phyloP scores from a whole-genome alignment of 2,888 invertebrate species.

The Bibio marci region DNA sequence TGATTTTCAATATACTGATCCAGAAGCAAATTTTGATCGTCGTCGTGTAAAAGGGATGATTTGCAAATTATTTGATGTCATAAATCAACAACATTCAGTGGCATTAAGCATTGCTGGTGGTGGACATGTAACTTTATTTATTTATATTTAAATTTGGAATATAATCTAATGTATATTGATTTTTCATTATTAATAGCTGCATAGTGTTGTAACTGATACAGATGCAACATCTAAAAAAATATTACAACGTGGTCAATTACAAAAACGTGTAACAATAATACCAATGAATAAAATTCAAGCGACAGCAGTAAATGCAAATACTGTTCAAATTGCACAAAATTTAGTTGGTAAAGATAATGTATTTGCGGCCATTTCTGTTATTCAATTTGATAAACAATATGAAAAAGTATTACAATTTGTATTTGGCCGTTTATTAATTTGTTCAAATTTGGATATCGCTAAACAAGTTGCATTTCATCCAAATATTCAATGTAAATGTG shows the following conservation, averaged over 20 bases:
- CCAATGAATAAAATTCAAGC: conserved; percentile 77
- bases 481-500: conserved; percentile 46
- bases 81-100: conserved; percentile 47
- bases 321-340: conserved; percentile 47
- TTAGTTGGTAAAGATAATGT: conserved; percentile 69
- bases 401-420: conserved; percentile 71
- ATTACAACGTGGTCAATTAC: conserved; percentile 64
- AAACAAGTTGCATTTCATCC: conserved; percentile 62
- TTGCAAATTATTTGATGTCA: conserved; percentile 58
- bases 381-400: conserved; percentile 47
- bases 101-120: conserved; percentile 80
- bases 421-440: conserved; percentile 75
- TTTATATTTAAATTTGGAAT: too few relatives aligned
- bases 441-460: conserved; percentile 63
- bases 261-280: conserved; percentile 68
- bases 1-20: conserved; percentile 58
- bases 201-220: conserved; percentile 79
- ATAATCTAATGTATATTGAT: too few relatives aligned
- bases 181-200: conserved; percentile 40
- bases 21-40: conserved; percentile 53
- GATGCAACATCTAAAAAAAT: conserved; percentile 72
- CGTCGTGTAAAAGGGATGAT: conserved; percentile 57
- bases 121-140: conserved; percentile 43
- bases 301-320: conserved; percentile 37
- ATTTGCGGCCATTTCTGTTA: conserved; percentile 58